Percentiles rank a stretch among this genome's conserved stretches.
phyloP scores from a whole-genome alignment of 2,113 vertebrate species.

The Chrysochloris asiatica region DNA sequence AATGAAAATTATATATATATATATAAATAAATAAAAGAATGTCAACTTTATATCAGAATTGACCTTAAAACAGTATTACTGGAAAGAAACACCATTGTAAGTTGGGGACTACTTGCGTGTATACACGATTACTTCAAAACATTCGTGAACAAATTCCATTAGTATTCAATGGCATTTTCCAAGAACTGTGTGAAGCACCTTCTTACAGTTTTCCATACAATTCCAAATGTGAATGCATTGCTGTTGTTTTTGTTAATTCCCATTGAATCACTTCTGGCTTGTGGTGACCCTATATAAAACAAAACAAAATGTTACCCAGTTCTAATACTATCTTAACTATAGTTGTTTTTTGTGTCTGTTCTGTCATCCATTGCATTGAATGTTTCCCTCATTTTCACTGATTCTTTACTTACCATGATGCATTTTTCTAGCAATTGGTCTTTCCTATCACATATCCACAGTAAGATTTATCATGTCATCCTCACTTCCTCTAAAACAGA shows the following conservation, averaged over 20 bases:
- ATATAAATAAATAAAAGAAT: not conserved
- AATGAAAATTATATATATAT: too few species aligned
- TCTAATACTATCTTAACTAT: too few species aligned
- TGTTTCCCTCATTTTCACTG: not conserved
- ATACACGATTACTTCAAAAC: too few species aligned
- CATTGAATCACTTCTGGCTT: not conserved
- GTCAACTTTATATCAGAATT: not conserved
- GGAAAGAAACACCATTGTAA: not conserved
- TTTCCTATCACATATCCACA: not conserved
- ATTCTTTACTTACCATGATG: not conserved
- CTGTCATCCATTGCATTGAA: not conserved
- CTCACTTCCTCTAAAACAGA: not conserved
- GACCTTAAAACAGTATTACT: not conserved
- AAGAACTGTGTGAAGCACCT: too few species aligned
- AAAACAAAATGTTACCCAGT: not conserved
- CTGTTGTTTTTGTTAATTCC: not conserved
- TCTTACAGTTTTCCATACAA: not conserved
- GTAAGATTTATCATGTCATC: not conserved
- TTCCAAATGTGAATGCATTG: not conserved
- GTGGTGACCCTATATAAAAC: not conserved
- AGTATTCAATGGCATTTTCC: too few species aligned
- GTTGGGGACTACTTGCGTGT: not conserved
- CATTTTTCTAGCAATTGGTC: not conserved
- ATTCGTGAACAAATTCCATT: not conserved
- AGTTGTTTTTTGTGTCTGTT: not conserved